Evolutionary conservation across 2,113 vertebrate genomes (phyloP).

Genomic region (Brachyhypopomus occidentalis): DNA sequence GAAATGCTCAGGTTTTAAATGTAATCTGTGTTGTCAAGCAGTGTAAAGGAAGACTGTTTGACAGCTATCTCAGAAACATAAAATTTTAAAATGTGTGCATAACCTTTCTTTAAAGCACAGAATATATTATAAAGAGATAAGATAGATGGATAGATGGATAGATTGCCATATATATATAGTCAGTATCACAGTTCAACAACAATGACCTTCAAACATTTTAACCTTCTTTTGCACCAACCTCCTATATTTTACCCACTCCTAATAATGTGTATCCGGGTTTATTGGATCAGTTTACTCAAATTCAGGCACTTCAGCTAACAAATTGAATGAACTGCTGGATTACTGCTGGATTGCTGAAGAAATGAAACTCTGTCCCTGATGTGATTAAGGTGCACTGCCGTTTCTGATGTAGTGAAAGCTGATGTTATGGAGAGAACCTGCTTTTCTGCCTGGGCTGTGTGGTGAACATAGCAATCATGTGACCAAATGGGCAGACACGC

Average conservation of each 20-base stretch:
- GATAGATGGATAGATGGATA: too few relatives aligned
- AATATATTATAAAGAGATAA: neutral
- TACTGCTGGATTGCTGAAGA: neutral
- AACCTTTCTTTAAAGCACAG: neutral
- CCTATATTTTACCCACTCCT: neutral
- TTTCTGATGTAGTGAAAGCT: neutral
- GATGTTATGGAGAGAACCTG: conserved; percentile 47
- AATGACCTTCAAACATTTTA: too few relatives aligned
- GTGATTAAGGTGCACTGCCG: neutral
- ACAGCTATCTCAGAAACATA: neutral
- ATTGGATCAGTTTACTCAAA: neutral
- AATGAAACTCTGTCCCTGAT: neutral
- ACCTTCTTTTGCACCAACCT: too few relatives aligned
- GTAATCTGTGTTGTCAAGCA: neutral
- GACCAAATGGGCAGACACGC: conserved; percentile 40
- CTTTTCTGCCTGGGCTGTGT: conserved; percentile 45
- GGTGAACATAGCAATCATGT: conserved; percentile 57
- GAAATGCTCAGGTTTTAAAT: neutral
- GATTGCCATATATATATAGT: too few relatives aligned
- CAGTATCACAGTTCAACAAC: too few relatives aligned
- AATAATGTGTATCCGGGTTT: neutral
- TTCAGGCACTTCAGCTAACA: neutral
- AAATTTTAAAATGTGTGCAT: neutral
- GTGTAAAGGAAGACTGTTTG: neutral
- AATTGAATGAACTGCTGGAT: neutral